Evolutionary conservation across 2,888 invertebrate species (phyloP).

Genomic region (Brenthis daphne): DNA sequence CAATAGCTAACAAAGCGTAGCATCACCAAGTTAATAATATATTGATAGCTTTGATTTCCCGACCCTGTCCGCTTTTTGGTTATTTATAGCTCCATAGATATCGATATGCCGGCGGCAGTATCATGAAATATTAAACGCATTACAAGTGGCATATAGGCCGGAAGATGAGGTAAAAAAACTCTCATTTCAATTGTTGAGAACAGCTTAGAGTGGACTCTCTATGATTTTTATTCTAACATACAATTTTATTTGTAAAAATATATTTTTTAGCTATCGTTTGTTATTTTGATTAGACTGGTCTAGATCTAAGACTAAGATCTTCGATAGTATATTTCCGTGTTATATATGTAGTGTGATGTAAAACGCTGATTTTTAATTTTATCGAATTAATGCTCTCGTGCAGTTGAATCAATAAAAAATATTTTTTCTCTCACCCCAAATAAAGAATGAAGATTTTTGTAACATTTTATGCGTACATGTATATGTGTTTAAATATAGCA

Average conservation of each 20-base stretch:
- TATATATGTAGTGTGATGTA: too few species aligned
- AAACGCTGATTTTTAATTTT: too few species aligned
- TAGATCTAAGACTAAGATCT: too few species aligned
- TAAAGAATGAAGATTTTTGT: too few species aligned
- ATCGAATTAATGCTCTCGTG: too few species aligned
- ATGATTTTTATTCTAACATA: not conserved
- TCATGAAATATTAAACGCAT: conserved; percentile 82
- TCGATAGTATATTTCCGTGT: too few species aligned
- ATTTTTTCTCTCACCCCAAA: too few species aligned
- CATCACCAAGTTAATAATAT: conserved; percentile 66
- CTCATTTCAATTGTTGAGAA: conserved; percentile 57
- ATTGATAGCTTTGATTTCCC: conserved; percentile 76
- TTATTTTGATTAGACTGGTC: too few species aligned
- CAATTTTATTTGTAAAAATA: not conserved
- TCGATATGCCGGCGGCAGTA: conserved; percentile 73
- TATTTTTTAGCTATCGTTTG: not conserved
- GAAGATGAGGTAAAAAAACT: conserved; percentile 78
- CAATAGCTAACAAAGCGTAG: conserved; percentile 33
- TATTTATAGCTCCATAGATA: conserved; percentile 77
- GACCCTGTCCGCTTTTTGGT: conserved; percentile 64
- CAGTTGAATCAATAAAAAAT: too few species aligned
- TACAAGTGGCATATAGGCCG: conserved; percentile 79
- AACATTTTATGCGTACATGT: too few species aligned
- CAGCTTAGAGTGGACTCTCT: conserved; percentile 49
- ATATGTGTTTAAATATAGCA: too few species aligned